Evolutionary conservation across 2,113 vertebrate species (phyloP).

Genomic region (Ginglymostoma cirratum): DNA sequence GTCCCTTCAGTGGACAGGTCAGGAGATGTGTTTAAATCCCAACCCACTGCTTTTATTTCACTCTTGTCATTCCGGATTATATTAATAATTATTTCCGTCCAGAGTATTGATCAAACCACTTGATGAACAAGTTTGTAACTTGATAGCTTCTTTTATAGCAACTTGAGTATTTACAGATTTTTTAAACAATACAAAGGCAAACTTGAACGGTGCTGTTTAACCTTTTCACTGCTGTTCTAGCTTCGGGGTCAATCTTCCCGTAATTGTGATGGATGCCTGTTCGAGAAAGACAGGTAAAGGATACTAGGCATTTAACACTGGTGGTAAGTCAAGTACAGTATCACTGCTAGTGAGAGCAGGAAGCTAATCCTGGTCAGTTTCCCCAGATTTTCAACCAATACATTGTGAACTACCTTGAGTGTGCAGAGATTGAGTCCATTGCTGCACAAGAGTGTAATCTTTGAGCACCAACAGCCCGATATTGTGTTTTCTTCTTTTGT

Average conservation of each 20-base stretch:
- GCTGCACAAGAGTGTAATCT: neutral
- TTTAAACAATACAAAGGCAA: neutral
- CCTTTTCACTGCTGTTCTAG: constrained; percentile 26
- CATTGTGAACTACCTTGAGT: neutral
- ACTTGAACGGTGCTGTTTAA: constrained; percentile 10
- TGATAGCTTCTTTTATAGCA: constrained; percentile 29
- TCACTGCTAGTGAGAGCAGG: neutral
- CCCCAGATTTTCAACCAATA: neutral
- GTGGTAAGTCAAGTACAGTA: too few species aligned
- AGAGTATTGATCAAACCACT: constrained; percentile 38
- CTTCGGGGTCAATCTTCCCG: neutral
- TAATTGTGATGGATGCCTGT: neutral
- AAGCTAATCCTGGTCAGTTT: too few species aligned
- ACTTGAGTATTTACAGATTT: constrained; percentile 16
- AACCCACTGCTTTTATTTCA: constrained; percentile 7
- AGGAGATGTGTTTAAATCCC: neutral
- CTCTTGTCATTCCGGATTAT: neutral
- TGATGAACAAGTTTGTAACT: neutral
- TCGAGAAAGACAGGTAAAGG: constrained; percentile 41
- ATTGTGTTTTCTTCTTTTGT: neutral
- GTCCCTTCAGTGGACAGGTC: neutral
- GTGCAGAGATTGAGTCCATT: neutral
- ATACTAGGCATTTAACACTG: constrained; percentile 14
- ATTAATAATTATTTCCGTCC: neutral
- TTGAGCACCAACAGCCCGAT: neutral